Base-by-base conservation (phyloP, 2,888 invertebrate species). In the Netelia virgata region DNA sequence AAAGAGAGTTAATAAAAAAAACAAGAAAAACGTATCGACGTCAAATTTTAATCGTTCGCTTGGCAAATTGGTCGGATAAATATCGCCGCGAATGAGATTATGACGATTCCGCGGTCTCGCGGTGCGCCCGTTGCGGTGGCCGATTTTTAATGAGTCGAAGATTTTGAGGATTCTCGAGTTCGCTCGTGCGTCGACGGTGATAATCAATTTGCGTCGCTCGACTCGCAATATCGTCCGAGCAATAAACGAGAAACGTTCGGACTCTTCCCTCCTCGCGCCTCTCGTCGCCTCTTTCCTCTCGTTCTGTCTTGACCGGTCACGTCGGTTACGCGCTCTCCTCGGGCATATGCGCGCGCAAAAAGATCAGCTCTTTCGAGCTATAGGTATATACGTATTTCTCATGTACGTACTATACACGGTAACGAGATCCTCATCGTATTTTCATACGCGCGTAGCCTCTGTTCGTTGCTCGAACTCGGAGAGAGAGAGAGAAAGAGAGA, bases 391-490 rank as follows among this genome's bases (percentile, higher is more conserved):
- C 16, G 61, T 55, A 50, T 16, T 28, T 68, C 23, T 50, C 57
- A 28, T 55, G 23, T 28, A 43, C 70, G 77, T 77, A 69, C 68
- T 68, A 57, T 23, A 50, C 50, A 28, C 63, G 77, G 84, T 84
- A 84, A 84, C 84, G 77, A 84, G 84, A 82, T 84, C 82, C 82
- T 74, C 81, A 69, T 74, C 77, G 82, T 82, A 84, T 64, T 84
- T 84, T 84, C 81, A 84, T 84, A 66, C 82, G 50, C 77, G 84
- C 74, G 73, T 77, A 81, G 53, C 55, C 68, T 47, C 68, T 68
- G 63, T 64, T 63, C 55, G 43, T 64, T 64, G 55, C 66, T 66
- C 64, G 16, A 64, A 79, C 63, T 64, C 79, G 9, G 59, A 20
- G 6, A 28, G 28, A 5, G 28, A 3, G 28, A 3, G 28, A 28